phyloP scores from a whole-genome alignment of 2,888 invertebrate species.

The Theretra japonica region DNA sequence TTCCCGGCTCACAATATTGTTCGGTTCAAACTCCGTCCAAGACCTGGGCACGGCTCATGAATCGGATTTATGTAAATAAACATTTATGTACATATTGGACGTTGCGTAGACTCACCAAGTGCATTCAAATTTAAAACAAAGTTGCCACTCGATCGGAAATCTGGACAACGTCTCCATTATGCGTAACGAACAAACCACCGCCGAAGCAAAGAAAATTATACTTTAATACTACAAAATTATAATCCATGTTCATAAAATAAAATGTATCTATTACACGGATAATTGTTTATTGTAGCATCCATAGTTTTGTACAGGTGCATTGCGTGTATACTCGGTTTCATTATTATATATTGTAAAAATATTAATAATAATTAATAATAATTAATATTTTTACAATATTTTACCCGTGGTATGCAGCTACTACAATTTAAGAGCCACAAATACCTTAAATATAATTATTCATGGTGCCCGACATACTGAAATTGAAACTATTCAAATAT shows the following conservation, averaged over 20 bases:
- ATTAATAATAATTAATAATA: too few species aligned
- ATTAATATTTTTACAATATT: too few species aligned
- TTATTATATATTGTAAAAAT: too few species aligned
- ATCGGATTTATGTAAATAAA: slow-evolving; percentile 42
- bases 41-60: slow-evolving; percentile 8
- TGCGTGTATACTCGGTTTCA: too few species aligned
- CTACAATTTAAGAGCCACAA: too few species aligned
- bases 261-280: neutral
- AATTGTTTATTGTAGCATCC: neutral
- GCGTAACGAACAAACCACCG: neutral
- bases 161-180: slow-evolving; percentile 52
- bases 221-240: neutral
- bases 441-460: too few species aligned
- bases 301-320: too few species aligned
- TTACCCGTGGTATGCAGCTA: too few species aligned
- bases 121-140: slow-evolving; percentile 38
- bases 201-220: slow-evolving; percentile 1
- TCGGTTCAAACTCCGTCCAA: too few species aligned
- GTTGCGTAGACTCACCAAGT: slow-evolving; percentile 42
- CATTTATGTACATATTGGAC: slow-evolving; percentile 29
- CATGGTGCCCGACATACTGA: too few species aligned
- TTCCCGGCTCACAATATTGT: too few species aligned
- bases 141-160: slow-evolving; percentile 43
- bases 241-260: neutral
- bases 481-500: too few species aligned